Base-by-base conservation (phyloP, 2,113 vertebrate genomes). In the Capreolus pygargus region DNA sequence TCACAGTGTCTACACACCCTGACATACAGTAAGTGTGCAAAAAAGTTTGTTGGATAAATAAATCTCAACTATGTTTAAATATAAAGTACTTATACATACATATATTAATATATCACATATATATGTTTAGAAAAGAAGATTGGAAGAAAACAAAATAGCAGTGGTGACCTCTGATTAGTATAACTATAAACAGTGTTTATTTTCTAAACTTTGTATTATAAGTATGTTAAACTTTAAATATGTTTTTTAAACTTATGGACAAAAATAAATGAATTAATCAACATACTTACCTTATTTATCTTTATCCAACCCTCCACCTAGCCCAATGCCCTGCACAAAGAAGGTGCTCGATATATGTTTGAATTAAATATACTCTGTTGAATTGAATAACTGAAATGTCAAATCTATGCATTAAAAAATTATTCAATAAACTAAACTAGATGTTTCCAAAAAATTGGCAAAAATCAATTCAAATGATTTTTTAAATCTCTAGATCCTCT, bases 231-330 rank as follows among this genome's bases (percentile, higher is more conserved):
- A 89, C 23, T 70, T 84, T 92, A 95, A 93, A 10, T 27, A 58
- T 7, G 16, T 57, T 58, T 96, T 78, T 79, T 14, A 28, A 90
- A 92, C 10, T 43, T 81, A 57, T 17, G 50, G 60, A 74, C 45
- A 91, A 47, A 86, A 92, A 84, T 54, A 33, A 95, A 93, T 70
- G 39, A 95, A 74, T 85, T n/a, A 83, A 91, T 36, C 21, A 91
- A 85, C 25, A 64, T 50, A 82, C 87, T 90, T 58, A 30, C 15
- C 28, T 94, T 74, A 74, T 19, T 78, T 30, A 30, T 47, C 61
- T 91, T 60, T 78, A 50, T 47, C 47, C 21, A 94, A 60, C 36
- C 52, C 27, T 92, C 23, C 14, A 39, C 33, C 55, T 86, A 83
- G 87, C 14, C 47, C 79, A 78, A n/a, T 54, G 25, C 7, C 14